Base-by-base conservation (phyloP, 1,140 invertebrate genomes). In the Scylla paramamosain region DNA sequence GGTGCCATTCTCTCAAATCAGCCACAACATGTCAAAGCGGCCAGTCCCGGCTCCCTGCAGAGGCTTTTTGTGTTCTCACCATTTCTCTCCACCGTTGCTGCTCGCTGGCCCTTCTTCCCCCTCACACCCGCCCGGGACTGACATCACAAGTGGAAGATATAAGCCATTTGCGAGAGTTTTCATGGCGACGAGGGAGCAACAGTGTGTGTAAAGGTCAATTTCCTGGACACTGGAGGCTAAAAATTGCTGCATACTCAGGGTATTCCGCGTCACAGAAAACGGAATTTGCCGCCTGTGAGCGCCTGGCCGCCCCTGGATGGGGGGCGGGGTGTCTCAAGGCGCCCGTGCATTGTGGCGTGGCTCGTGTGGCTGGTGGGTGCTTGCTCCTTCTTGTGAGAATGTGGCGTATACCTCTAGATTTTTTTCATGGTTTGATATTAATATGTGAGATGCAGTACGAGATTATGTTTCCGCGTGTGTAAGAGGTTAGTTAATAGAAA, bases 191-290 rank as follows among this genome's bases (percentile, higher is more conserved):
- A 77, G 67, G 67, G 67, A 77, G 67, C 67, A 77, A 77, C 67
- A 77, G 67, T 25, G 67, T 77, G 67, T 25, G n/a, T 77, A 77
- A 77, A 77, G n/a, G 67, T 77, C 67, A 77, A 77, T 77, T 77
- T 77, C 67, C 67, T 77, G 67, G 67, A 77, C 67, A n/a, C 16
- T n/a, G 67, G 67, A 20, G 20, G 25, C 67, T 77, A 25, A 77
- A 77, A 77, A 77, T 77, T 77, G 67, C 6, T 77, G 67, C 67
- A 77, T n/a, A 77, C 67, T 77, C 67, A 20, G 67, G 67, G 20
- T 20, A 1, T n/a, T 77, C 20, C 7, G 20, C 67, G 67, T 77
- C 67, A 77, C 67, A 25, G 67, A 77, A n/a, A 77, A 77, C 52
- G 67, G 67, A 20, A 77, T 77, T 77, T 77, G 67, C 25, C 67